Evolutionary conservation across 2,888 invertebrate genomes (phyloP).

Genomic region (Agonopterix subpropinquella): DNA sequence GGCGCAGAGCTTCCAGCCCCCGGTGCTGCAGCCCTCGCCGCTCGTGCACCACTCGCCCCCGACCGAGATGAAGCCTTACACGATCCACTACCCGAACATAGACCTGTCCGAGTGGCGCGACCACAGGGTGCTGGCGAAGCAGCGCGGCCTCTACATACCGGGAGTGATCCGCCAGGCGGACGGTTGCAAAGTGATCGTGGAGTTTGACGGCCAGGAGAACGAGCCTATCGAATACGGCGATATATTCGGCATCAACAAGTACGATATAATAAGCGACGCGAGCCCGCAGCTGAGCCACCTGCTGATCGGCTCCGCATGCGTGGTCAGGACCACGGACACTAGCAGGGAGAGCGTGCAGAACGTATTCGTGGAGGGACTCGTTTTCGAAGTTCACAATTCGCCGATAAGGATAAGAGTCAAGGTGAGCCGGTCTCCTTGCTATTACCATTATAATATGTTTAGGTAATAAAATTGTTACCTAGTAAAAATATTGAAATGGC

Average conservation of each 20-base stretch:
- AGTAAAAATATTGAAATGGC: too few relatives aligned
- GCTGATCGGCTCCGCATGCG: conserved; percentile 86
- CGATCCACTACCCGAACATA: conserved; percentile 76
- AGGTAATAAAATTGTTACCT: too few relatives aligned
- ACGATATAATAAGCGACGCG: conserved; percentile 94
- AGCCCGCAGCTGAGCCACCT: conserved; percentile 91
- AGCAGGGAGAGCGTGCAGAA: conserved; percentile 77
- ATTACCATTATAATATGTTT: not conserved
- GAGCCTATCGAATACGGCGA: conserved; percentile 83
- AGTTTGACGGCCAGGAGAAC: conserved; percentile 86
- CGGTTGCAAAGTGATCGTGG: conserved; percentile 83
- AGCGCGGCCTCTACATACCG: conserved; percentile 87
- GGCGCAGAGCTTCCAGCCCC: conserved; percentile 38
- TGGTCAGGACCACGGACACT: conserved; percentile 80
- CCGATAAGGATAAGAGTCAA: conserved; percentile 67
- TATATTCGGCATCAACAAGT: conserved; percentile 86
- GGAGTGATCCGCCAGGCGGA: conserved; percentile 89
- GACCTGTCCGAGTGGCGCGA: conserved; percentile 96
- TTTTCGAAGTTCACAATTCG: conserved; percentile 72
- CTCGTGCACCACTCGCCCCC: conserved; percentile 71
- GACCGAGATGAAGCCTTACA: conserved; percentile 66
- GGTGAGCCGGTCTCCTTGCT: conserved; percentile 37
- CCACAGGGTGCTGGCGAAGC: conserved; percentile 92
- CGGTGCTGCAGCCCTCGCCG: conserved; percentile 52
- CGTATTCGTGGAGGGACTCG: conserved; percentile 90